Evolutionary conservation across 1,140 invertebrate genomes (phyloP).

Genomic region (Atopsyche davidsoni): DNA sequence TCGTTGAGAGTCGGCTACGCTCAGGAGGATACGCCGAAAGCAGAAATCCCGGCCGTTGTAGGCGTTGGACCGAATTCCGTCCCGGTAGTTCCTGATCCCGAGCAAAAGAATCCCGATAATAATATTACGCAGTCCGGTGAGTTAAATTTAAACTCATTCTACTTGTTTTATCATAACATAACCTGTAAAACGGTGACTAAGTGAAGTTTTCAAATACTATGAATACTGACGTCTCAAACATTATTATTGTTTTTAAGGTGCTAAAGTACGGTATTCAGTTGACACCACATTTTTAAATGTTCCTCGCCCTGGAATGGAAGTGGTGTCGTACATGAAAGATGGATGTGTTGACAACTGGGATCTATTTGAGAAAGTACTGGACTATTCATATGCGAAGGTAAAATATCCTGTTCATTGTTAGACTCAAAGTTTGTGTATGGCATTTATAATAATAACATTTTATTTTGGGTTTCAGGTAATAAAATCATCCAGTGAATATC

Average conservation of each 20-base stretch:
- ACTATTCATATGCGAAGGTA: conserved; percentile 82
- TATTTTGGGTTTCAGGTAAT: conserved; percentile 52
- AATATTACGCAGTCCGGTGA: conserved; percentile 44
- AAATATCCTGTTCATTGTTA: conserved; percentile 33
- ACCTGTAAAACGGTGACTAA: too few species aligned
- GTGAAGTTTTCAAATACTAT: neutral
- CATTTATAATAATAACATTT: conserved; percentile 5
- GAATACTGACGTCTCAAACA: neutral
- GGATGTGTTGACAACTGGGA: conserved; percentile 97
- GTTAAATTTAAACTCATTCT: neutral
- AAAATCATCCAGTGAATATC: conserved; percentile 77
- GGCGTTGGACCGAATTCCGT: conserved; percentile 57
- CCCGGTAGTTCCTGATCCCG: conserved; percentile 51
- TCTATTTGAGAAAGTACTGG: conserved; percentile 85
- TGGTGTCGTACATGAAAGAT: conserved; percentile 85
- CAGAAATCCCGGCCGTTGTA: conserved; percentile 82
- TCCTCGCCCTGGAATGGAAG: conserved; percentile 78
- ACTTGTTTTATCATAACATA: neutral
- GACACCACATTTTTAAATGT: conserved; percentile 85
- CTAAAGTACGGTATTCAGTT: conserved; percentile 68
- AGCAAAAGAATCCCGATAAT: conserved; percentile 58
- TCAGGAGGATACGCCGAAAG: conserved; percentile 89
- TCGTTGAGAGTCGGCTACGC: conserved; percentile 78
- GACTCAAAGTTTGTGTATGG: neutral
- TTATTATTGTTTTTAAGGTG: conserved; percentile 7